A percentile compares a stretch with the other conserved stretches of the same genome.
phyloP scores from a whole-genome alignment of 1,140 invertebrate genomes.

The Hylaeus volcanicus region DNA sequence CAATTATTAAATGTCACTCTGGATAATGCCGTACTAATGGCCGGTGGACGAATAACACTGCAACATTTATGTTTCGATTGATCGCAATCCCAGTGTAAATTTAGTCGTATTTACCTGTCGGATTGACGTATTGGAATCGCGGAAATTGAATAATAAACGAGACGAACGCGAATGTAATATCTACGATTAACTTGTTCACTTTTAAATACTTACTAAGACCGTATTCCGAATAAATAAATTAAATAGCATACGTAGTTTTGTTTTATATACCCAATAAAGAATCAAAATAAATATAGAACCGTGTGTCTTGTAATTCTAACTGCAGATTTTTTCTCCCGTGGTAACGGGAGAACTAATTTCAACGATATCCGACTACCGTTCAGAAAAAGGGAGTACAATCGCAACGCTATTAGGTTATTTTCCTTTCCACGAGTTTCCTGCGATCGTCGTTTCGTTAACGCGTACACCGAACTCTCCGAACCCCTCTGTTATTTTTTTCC shows the following conservation, averaged over 20 bases:
- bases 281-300: too few species aligned
- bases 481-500: conserved; percentile 42
- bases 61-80: conserved; percentile 17
- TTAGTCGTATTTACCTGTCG: background rate
- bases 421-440: background rate
- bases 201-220: background rate
- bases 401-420: conserved; percentile 12
- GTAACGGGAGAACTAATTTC: too few species aligned
- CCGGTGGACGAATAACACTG: conserved; percentile 30
- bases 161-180: background rate
- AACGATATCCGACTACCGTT: too few species aligned
- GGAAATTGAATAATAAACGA: background rate
- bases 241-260: too few species aligned
- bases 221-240: too few species aligned
- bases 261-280: too few species aligned
- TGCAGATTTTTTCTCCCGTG: too few species aligned
- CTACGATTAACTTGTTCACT: background rate
- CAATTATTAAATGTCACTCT: conserved; percentile 52
- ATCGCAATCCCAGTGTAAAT: conserved; percentile 16
- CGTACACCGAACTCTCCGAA: background rate
- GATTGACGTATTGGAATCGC: background rate
- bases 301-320: too few species aligned
- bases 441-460: conserved; percentile 1
- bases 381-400: background rate
- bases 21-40: conserved; percentile 30